These are phyloP conservation scores for Ommatoiulus sabulosus DNA, from an alignment of 2,888 invertebrate species.

Conservation along the genomic window DNA sequence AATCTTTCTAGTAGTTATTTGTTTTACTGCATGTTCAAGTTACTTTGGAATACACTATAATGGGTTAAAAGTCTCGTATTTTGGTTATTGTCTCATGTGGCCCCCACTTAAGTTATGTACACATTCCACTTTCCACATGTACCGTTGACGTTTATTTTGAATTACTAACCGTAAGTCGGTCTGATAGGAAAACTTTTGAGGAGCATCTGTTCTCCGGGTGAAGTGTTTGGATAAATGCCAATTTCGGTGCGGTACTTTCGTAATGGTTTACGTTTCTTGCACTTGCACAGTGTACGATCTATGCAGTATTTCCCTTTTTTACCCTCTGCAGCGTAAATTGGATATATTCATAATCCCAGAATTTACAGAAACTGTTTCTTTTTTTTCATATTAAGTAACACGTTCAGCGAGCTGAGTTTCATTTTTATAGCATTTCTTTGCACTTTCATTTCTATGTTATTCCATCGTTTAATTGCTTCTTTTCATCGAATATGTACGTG, in stretches of 20 bases:
- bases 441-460: constrained; percentile 16
- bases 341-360: not conserved
- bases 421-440: not conserved
- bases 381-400: not conserved
- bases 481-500: not conserved
- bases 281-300: not conserved
- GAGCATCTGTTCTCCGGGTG: not conserved
- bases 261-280: not conserved
- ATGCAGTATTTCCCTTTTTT: not conserved
- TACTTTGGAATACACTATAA: too few relatives aligned
- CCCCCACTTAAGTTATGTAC: too few relatives aligned
- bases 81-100: too few relatives aligned
- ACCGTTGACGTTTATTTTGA: not conserved
- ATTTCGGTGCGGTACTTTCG: not conserved
- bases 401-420: not conserved
- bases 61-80: too few relatives aligned
- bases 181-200: not conserved
- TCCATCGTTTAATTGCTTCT: not conserved
- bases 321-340: not conserved
- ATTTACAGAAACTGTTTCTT: not conserved
- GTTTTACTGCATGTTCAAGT: too few relatives aligned
- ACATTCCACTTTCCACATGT: too few relatives aligned
- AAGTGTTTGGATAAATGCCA: not conserved
- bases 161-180: constrained; percentile 18
- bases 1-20: too few relatives aligned